Evolutionary conservation across 2,113 vertebrate species (phyloP).

Genomic region (Oreochromis tanganicae): DNA sequence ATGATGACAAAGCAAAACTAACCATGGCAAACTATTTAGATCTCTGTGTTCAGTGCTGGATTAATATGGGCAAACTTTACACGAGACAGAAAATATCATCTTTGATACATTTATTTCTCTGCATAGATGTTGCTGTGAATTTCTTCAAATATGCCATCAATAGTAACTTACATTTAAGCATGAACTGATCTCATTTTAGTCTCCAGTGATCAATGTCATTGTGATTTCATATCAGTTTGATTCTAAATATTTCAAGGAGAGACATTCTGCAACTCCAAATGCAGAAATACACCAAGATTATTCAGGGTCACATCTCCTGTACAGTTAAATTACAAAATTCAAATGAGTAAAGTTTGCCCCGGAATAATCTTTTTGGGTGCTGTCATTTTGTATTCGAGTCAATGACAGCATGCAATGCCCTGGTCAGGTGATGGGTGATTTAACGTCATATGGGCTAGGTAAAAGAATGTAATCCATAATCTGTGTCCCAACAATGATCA

Average conservation of each 20-base stretch:
- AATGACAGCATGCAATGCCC: background rate
- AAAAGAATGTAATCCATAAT: background rate
- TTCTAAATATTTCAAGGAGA: background rate
- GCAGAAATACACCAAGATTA: background rate
- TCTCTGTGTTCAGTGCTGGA: background rate
- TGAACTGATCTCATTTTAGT: background rate
- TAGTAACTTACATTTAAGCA: background rate
- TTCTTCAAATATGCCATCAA: background rate
- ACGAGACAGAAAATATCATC: background rate
- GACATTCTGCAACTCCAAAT: background rate
- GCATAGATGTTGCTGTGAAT: background rate
- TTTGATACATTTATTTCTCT: background rate
- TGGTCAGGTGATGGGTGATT: background rate
- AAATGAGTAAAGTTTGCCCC: background rate
- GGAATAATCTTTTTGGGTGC: background rate
- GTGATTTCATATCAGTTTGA: background rate
- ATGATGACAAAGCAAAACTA: background rate
- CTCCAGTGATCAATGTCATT: background rate
- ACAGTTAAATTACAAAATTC: background rate
- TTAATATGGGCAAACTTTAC: background rate
- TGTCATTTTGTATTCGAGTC: background rate
- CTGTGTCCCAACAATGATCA: background rate
- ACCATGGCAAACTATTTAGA: background rate
- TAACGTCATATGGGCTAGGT: background rate
- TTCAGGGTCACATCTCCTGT: background rate